Base-by-base conservation (phyloP, 2,113 vertebrate genomes). In the Caloenas nicobarica region DNA sequence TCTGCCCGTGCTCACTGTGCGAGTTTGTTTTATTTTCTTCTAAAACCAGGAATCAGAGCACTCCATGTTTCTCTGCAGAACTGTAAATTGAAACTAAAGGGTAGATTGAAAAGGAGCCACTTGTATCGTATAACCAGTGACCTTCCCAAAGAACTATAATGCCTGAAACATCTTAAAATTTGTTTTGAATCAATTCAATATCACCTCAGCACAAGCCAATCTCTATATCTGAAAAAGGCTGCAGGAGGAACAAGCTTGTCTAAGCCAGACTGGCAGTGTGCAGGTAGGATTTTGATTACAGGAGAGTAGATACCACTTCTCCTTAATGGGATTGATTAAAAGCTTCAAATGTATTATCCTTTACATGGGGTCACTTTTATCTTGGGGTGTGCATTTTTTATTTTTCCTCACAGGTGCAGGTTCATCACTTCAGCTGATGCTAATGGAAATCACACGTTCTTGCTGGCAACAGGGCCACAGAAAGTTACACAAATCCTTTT, bases 21-120 rank as follows among this genome's bases (percentile, higher is more conserved):
- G 44, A 62, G 57, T 86, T 90, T 71, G 78, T 23, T 89, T 91
- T 72, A 46, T 89, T 95, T 86, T 42, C 79, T 71, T 61, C 78
- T 19, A 13, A 61, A 90, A 12, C 54, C 64, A 60, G 60, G 71
- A 86, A 78, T 66, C 82, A 29, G 74, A 90, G 76, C 40, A 23
- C 69, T 93, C 77, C 26, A 12, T 53, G 86, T 83, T 84, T 54
- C 91, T 77, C 76, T 65, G 48, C 68, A 68, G 51, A 71, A 16
- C 56, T 76, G 57, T 48, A 96, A 94, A 97, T 86, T 88, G 92
- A 83, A 96, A 88, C 72, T 78, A 76, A 77, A 83, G 77, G 60
- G 36, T 23, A 93, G 80, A 88, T 83, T 93, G 94, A 90, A 84
- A 86, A 96, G 72, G 46, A 86, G 64, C 54, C 0, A 19, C 83